Base-by-base conservation (phyloP, 2,888 invertebrate genomes). In the Petrolisthes manimaculis region DNA sequence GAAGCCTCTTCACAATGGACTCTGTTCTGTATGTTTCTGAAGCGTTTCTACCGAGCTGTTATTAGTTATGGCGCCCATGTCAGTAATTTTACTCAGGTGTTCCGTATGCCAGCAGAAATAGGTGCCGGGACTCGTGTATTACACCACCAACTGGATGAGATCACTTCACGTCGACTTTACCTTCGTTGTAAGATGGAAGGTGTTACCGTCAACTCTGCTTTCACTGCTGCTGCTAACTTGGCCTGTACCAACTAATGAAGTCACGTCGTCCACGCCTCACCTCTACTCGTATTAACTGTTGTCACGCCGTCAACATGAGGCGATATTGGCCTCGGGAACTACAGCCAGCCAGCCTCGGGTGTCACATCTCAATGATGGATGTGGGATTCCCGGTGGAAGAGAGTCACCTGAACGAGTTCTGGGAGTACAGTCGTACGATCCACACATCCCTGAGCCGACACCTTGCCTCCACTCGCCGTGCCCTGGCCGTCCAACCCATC, bases 141-240 rank as follows among this genome's bases (percentile, higher is more conserved):
- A 37, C 87, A 88, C 51, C 9, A 83, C 56, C 84, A 90, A 55
- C 84, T 91, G n/a, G 86, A 86, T 67, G 89, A 86, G 12, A 71
- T 21, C 0, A 81, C 86, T 8, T 89, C 91, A 3, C 54, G n/a
- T 21, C 54, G 79, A 8, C 84, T 91, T 1, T 24, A 84, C 69
- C 84, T 55, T 51, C 77, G 89, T 0, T 91, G 91, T 71, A 90
- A 90, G 78, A 79, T 79, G 80, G 91, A 91, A 77, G 84, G 83
- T 5, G 91, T 90, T 6, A 91, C 91, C 5, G 77, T 91, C 54
- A 89, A 90, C 56, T 83, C 89, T 12, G 90, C 91, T 21, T 91
- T 91, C 87, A 91, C 91, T 12, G 91, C 91, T 37, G 91, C 91
- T 53, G 91, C 91, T 37, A 89, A 89, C 71, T 82, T 91, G 14